phyloP scores from a whole-genome alignment of 2,113 vertebrate genomes.

The Gasterosteus nipponicus region DNA sequence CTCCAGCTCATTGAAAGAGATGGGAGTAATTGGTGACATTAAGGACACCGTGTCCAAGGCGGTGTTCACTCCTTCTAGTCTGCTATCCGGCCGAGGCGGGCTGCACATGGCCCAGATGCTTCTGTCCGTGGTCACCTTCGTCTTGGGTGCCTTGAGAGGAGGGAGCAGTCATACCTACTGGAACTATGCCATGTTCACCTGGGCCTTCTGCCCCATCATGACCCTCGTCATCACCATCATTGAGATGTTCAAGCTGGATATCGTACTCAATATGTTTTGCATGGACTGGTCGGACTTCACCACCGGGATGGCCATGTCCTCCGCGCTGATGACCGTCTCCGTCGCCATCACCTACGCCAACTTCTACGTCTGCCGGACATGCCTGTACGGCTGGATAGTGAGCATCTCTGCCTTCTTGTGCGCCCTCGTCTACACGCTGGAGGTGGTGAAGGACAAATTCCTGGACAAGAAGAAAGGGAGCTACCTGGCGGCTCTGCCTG shows the following conservation, averaged over 20 bases:
- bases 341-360: constrained; percentile 81
- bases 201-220: constrained; percentile 83
- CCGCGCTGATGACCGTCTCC: constrained; percentile 82
- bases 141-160: constrained; percentile 53
- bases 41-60: constrained; percentile 59
- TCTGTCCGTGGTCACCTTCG: constrained; percentile 61
- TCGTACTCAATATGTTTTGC: constrained; percentile 78
- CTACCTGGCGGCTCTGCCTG: constrained; percentile 83
- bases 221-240: constrained; percentile 83
- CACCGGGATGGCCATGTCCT: constrained; percentile 86
- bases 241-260: constrained; percentile 79
- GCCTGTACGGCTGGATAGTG: constrained; percentile 72
- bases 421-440: constrained; percentile 75
- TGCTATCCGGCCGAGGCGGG: constrained; percentile 50
- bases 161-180: constrained; percentile 65
- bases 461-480: constrained; percentile 74
- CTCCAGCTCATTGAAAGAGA: constrained; percentile 15
- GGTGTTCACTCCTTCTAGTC: constrained; percentile 53
- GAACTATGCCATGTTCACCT: constrained; percentile 85
- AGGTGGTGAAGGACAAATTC: constrained; percentile 82
- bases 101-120: constrained; percentile 73
- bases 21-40: constrained; percentile 50
- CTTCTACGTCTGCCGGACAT: constrained; percentile 64
- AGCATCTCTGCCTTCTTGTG: constrained; percentile 78
- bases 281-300: constrained; percentile 87